phyloP scores from a whole-genome alignment of 2,113 vertebrate species.

The Potamarius usumacintae region DNA sequence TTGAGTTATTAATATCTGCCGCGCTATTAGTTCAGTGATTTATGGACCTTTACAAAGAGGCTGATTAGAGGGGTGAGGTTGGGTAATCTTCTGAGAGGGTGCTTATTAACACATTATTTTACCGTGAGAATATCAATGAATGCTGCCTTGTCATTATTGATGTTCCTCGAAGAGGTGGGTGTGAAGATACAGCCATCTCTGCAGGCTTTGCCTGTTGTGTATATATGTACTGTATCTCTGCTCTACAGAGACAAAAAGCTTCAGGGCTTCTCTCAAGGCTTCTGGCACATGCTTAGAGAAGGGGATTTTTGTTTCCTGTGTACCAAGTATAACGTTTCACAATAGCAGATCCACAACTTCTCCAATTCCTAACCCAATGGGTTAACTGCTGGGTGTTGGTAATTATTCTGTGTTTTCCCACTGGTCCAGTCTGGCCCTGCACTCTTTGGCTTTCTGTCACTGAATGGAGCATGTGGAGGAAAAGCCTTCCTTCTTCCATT shows the following conservation, averaged over 20 bases:
- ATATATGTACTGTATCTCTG: not conserved
- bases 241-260: not conserved
- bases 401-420: slow-evolving; percentile 2
- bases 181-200: slow-evolving; percentile 17
- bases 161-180: slow-evolving; percentile 24
- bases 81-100: slow-evolving; percentile 59
- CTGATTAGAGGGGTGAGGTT: slow-evolving; percentile 60
- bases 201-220: slow-evolving; percentile 9
- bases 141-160: slow-evolving; percentile 53
- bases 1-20: slow-evolving; percentile 63
- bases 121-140: slow-evolving; percentile 57
- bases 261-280: slow-evolving; percentile 5
- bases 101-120: slow-evolving; percentile 64
- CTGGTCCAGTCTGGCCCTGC: not conserved
- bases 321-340: not conserved
- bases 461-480: slow-evolving; percentile 56
- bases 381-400: not conserved
- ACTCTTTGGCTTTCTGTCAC: slow-evolving; percentile 11
- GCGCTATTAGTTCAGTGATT: slow-evolving; percentile 63
- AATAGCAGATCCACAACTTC: not conserved
- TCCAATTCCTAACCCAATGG: not conserved
- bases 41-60: slow-evolving; percentile 60
- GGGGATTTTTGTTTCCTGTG: slow-evolving; percentile 12
- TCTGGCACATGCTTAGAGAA: slow-evolving; percentile 31
- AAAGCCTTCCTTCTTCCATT: slow-evolving; percentile 58